Evolutionary conservation across 1,140 invertebrate species (phyloP).

Genomic region (Bombus confusus): DNA sequence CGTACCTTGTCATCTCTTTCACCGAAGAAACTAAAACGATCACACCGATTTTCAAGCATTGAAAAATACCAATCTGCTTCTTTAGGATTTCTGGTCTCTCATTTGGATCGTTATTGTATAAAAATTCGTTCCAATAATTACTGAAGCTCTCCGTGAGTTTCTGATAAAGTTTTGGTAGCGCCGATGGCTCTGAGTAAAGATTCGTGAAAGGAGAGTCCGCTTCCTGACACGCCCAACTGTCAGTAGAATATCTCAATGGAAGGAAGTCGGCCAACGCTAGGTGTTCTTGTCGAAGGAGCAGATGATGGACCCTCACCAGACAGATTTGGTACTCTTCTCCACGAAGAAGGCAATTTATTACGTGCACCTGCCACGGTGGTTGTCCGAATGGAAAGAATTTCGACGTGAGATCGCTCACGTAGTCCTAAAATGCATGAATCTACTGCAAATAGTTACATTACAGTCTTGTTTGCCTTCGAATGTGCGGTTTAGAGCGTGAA

Average conservation of each 20-base stretch:
- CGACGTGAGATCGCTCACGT: conserved; percentile 89
- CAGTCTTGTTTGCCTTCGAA: background rate
- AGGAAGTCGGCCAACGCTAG: conserved; percentile 89
- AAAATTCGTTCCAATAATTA: conserved; percentile 91
- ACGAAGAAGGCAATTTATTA: conserved; percentile 84
- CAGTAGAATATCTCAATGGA: conserved; percentile 84
- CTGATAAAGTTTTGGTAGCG: conserved; percentile 86
- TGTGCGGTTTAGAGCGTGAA: background rate
- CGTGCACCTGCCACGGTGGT: conserved; percentile 91
- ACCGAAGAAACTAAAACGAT: conserved; percentile 84
- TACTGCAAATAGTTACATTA: conserved; percentile 11
- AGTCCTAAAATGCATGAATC: conserved; percentile 84
- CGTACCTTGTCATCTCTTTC: conserved; percentile 83
- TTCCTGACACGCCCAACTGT: conserved; percentile 76
- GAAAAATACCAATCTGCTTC: conserved; percentile 84
- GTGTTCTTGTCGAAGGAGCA: conserved; percentile 87
- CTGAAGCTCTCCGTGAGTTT: conserved; percentile 87
- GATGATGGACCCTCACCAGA: conserved; percentile 89
- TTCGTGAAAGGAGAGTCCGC: conserved; percentile 82
- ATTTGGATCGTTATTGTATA: conserved; percentile 89
- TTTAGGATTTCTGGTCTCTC: conserved; percentile 87
- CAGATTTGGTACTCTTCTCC: conserved; percentile 87
- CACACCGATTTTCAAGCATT: conserved; percentile 84
- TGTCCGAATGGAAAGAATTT: conserved; percentile 87
- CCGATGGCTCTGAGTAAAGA: conserved; percentile 85